Percentiles rank a stretch among this genome's conserved stretches.
phyloP scores from a whole-genome alignment of 2,888 invertebrate genomes.

The Drosophila fungiperda region DNA sequence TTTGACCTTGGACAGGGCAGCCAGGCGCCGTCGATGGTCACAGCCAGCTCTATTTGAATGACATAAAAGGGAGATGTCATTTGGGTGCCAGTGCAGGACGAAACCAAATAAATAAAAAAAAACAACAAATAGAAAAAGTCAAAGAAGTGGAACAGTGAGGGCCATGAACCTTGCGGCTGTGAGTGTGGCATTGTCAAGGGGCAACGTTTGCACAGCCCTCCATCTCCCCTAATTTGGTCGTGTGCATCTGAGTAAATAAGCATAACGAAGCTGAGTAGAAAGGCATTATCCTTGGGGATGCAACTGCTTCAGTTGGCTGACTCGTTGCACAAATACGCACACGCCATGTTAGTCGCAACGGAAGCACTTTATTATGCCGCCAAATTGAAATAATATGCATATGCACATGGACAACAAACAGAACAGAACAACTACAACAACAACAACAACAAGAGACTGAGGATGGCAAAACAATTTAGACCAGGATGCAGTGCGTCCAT shows the following conservation, averaged over 20 bases:
- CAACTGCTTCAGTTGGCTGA: slow-evolving; percentile 11
- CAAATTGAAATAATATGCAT: slow-evolving; percentile 78
- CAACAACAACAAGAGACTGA: slow-evolving; percentile 29
- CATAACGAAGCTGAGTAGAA: slow-evolving; percentile 64
- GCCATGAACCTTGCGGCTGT: slow-evolving; percentile 62
- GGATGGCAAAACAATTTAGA: slow-evolving; percentile 44
- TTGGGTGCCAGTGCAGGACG: slow-evolving; percentile 56
- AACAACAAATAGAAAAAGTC: not conserved
- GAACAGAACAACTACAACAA: slow-evolving; percentile 4
- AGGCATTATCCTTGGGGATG: slow-evolving; percentile 69
- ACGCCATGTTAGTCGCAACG: slow-evolving; percentile 58
- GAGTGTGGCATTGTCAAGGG: slow-evolving; percentile 44
- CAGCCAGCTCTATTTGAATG: slow-evolving; percentile 31
- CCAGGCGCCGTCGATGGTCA: slow-evolving; percentile 35
- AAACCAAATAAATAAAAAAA: not conserved
- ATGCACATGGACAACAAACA: slow-evolving; percentile 54
- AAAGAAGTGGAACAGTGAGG: slow-evolving; percentile 13
- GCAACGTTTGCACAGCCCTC: slow-evolving; percentile 13
- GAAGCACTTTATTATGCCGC: slow-evolving; percentile 76
- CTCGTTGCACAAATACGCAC: slow-evolving; percentile 49
- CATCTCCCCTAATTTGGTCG: slow-evolving; percentile 15
- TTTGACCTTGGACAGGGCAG: slow-evolving; percentile 71
- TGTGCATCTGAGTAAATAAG: slow-evolving; percentile 65
- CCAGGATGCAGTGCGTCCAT: slow-evolving; percentile 64
- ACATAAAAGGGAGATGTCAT: slow-evolving; percentile 32